These are phyloP conservation scores for Hipposideros armiger DNA, from an alignment of 2,113 vertebrate species.

Conservation along the genomic window DNA sequence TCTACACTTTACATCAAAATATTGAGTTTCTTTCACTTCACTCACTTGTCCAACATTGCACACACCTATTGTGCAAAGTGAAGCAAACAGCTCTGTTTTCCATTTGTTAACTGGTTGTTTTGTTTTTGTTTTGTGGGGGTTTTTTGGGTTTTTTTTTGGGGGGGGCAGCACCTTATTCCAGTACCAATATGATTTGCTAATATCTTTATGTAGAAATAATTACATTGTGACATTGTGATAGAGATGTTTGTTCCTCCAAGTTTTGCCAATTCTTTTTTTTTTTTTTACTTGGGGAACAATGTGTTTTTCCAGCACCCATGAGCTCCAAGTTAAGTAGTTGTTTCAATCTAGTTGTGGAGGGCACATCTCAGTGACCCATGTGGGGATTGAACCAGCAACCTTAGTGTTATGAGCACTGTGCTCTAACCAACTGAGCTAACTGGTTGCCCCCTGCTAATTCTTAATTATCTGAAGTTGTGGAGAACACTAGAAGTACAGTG, in stretches of 20 bases:
- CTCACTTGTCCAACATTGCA: not conserved
- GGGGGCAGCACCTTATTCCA: not conserved
- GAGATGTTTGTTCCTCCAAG: slow-evolving; percentile 47
- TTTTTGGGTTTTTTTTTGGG: not conserved
- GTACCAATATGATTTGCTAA: not conserved
- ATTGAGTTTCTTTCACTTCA: not conserved
- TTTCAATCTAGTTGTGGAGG: no score
- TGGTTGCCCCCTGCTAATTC: not conserved
- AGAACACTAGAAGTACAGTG: not conserved
- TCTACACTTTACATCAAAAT: slow-evolving; percentile 5
- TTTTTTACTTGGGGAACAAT: no score
- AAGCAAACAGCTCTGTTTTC: not conserved
- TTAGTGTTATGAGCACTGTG: no score
- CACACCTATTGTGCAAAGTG: not conserved
- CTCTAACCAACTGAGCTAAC: no score
- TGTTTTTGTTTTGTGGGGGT: not conserved
- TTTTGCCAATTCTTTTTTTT: not conserved
- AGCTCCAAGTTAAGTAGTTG: no score
- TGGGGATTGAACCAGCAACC: no score
- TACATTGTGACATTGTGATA: not conserved
- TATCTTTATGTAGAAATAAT: slow-evolving; percentile 44
- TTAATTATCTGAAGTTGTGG: not conserved
- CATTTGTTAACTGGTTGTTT: slow-evolving; percentile 1
- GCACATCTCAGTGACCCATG: no score
- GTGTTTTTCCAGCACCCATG: no score